Evolutionary conservation across 2,888 invertebrate species (phyloP), one percentile per base, ranked within the genome.

Genomic region (Aricia artaxerxes): DNA sequence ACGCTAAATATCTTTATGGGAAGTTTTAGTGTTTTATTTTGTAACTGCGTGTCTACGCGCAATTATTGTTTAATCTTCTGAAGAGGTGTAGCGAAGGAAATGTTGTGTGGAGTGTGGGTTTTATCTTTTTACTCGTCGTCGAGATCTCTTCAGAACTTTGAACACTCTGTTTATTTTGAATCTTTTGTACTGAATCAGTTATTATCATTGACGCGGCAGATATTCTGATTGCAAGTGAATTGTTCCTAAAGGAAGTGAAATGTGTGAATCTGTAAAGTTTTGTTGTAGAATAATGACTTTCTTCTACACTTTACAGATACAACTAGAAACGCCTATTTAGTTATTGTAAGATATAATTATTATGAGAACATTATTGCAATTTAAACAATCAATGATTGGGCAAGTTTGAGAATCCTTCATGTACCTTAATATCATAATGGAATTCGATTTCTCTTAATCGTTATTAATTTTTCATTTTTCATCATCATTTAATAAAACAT

Each of bases 1-100:
- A 57, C 75, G 44, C 75, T 75, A 75, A 44, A 75, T 75, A 11
- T 57, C 49, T 53, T 57, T 76, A 31, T 57, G 75, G 9, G 73
- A 7, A 44, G 31, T 53, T 16, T 76, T 76, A 53, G 76, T 53
- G 31, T 53, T 76, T 76, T 53, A 76, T 57, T 76, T 57, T 57
- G 76, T 49, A 76, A 73, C 73, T 44, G 40, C 73, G 44, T 73
- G 73, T 73, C 73, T 73, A 9, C 4, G n/a, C 44, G 73, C 73
- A 73, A 73, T 73, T 73, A 73, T 69, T 73, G 73, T 73, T 44
- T 73, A 73, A 73, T 44, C 73, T 69, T 69, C 35, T 69, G 35
- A 69, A 69, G 69, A 69, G 69, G 69, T 64, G 64, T 64, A 31
- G 64, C 24, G 44, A 73, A 73, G 44, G 73, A 40, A 73, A 44